Evolutionary conservation across 2,113 vertebrate genomes (phyloP).

Genomic region (Scopus umbretta): DNA sequence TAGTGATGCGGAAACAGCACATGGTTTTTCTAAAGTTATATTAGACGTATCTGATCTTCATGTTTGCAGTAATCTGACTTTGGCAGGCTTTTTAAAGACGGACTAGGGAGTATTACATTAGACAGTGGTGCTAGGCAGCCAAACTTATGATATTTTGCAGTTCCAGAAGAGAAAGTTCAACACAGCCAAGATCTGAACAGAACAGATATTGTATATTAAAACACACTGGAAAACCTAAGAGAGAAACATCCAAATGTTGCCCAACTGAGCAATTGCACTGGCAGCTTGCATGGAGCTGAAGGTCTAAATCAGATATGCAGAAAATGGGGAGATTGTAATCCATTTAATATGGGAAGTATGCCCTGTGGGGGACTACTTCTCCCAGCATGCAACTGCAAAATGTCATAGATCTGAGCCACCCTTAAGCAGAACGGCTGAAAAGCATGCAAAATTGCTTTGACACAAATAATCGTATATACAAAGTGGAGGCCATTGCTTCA

Average conservation of each 20-base stretch:
- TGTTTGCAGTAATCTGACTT: constrained; percentile 61
- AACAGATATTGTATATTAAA: constrained; percentile 48
- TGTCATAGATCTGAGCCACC: not conserved
- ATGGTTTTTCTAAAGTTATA: constrained; percentile 44
- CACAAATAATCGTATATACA: constrained; percentile 10
- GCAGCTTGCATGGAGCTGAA: not conserved
- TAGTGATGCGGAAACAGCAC: constrained; percentile 11
- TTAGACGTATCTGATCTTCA: constrained; percentile 60
- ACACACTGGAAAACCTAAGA: constrained; percentile 18
- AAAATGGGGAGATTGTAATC: constrained; percentile 48
- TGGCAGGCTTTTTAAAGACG: constrained; percentile 48
- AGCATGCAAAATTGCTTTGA: constrained; percentile 45
- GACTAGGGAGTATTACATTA: constrained; percentile 50
- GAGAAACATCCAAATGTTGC: constrained; percentile 8
- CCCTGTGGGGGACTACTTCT: constrained; percentile 15
- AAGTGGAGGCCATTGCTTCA: not conserved
- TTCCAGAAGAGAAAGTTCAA: constrained; percentile 41
- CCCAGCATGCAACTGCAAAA: constrained; percentile 35
- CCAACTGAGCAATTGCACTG: not conserved
- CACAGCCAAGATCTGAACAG: constrained; percentile 46
- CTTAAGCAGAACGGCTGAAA: not conserved
- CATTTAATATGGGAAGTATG: constrained; percentile 32
- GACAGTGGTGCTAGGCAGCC: constrained; percentile 47
- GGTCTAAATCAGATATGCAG: constrained; percentile 17
- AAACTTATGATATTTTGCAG: constrained; percentile 57